phyloP scores from a whole-genome alignment of 2,113 vertebrate species.

The Festucalex cinctus region DNA sequence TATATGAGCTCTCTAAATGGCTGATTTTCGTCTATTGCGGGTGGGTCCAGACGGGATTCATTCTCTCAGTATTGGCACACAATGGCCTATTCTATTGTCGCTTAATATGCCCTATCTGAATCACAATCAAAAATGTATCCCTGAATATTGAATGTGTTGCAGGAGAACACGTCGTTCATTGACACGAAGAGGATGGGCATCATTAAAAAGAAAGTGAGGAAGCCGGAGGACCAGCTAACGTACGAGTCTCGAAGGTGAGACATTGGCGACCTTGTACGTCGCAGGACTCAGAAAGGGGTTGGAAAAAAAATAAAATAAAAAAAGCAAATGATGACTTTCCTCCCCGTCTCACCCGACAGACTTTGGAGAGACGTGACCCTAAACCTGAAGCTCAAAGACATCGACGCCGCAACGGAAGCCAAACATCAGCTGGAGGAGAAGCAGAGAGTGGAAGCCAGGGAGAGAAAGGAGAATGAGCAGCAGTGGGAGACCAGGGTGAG shows the following conservation, averaged over 20 bases:
- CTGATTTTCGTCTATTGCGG: too few relatives aligned
- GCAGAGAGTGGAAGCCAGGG: slow-evolving; percentile 92
- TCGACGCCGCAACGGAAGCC: slow-evolving; percentile 91
- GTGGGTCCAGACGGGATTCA: too few relatives aligned
- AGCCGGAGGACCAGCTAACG: slow-evolving; percentile 91
- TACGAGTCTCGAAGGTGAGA: slow-evolving; percentile 93
- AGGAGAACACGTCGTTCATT: slow-evolving; percentile 94
- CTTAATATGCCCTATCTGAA: neutral
- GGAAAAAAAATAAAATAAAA: neutral
- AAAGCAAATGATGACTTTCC: neutral
- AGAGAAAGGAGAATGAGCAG: slow-evolving; percentile 90
- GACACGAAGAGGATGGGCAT: slow-evolving; percentile 94
- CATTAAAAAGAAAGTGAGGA: slow-evolving; percentile 97
- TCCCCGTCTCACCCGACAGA: slow-evolving; percentile 56
- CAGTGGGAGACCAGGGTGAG: slow-evolving; percentile 96
- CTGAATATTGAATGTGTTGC: neutral
- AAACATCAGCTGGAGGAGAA: slow-evolving; percentile 94
- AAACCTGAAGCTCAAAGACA: slow-evolving; percentile 94
- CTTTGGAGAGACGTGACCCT: slow-evolving; percentile 94
- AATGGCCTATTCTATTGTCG: too few relatives aligned
- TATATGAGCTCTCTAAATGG: too few relatives aligned
- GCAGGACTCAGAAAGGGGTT: neutral
- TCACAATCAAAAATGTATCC: neutral
- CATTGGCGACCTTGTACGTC: neutral
- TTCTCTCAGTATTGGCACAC: too few relatives aligned